A percentile compares a stretch with the other conserved stretches of the same genome.
phyloP scores from a whole-genome alignment of 1,140 invertebrate genomes.

The Apis florea region DNA sequence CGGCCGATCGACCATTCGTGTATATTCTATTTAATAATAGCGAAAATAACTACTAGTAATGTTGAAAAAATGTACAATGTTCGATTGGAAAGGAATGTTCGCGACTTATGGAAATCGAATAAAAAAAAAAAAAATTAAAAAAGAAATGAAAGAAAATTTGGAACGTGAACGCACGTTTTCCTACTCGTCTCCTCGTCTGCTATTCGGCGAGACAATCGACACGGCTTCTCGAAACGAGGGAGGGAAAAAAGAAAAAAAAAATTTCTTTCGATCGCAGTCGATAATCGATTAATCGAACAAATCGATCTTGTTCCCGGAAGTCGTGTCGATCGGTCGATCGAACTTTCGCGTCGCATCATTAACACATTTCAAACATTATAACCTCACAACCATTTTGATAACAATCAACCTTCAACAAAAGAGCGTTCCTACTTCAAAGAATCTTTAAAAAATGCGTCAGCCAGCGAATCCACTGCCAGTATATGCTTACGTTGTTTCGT shows the following conservation, averaged over 20 bases:
- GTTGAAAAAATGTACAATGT: background rate
- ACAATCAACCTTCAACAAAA: slow-evolving; percentile 79
- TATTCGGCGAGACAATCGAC: slow-evolving; percentile 15
- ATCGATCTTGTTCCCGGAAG: background rate
- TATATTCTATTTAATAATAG: background rate
- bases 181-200: slow-evolving; percentile 39
- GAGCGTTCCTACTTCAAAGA: slow-evolving; percentile 73
- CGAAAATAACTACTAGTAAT: background rate
- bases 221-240: background rate
- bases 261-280: background rate
- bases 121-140: background rate
- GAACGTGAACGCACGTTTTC: slow-evolving; percentile 51
- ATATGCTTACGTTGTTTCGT: background rate
- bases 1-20: background rate
- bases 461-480: slow-evolving; percentile 56
- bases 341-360: slow-evolving; percentile 53
- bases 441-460: slow-evolving; percentile 72
- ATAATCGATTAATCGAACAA: too few species aligned
- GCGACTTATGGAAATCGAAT: background rate
- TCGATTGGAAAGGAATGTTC: slow-evolving; percentile 5
- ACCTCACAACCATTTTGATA: slow-evolving; percentile 80
- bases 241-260: background rate
- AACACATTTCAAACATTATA: slow-evolving; percentile 77
- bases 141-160: background rate
- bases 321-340: slow-evolving; percentile 30